These are phyloP conservation scores for Oscheius myriophilus DNA, from an alignment of 2,888 invertebrate genomes.

Conservation along the genomic window DNA sequence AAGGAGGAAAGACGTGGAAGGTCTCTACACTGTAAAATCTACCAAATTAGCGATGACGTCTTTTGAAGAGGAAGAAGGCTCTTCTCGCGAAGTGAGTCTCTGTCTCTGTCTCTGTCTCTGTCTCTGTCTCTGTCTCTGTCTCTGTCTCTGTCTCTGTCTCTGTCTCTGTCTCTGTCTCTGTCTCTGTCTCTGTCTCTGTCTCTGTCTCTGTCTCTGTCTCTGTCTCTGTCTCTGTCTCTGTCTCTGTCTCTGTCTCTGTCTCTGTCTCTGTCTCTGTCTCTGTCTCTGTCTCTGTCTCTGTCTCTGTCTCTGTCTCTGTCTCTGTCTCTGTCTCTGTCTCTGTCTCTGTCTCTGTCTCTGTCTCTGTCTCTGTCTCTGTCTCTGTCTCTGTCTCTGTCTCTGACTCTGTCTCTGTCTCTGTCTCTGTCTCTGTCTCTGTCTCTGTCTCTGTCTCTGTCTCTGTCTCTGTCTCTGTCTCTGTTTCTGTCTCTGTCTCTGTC, in stretches of 20 bases:
- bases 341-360: slow-evolving; percentile 17
- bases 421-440: slow-evolving; percentile 2
- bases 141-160: slow-evolving; percentile 13
- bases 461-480: slow-evolving; percentile 27
- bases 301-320: slow-evolving; percentile 30
- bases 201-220: slow-evolving; percentile 13
- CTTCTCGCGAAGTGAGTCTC: background rate
- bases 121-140: slow-evolving; percentile 30
- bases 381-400: slow-evolving; percentile 13
- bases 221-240: slow-evolving; percentile 17
- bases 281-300: slow-evolving; percentile 17
- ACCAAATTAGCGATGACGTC: too few species aligned
- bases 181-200: slow-evolving; percentile 30
- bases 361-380: slow-evolving; percentile 30
- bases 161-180: slow-evolving; percentile 17
- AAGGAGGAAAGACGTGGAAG: too few species aligned
- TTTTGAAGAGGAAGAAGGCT: too few species aligned
- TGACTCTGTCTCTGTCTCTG: too few species aligned
- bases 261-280: slow-evolving; percentile 13
- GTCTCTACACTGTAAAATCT: too few species aligned
- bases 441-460: slow-evolving; percentile 17
- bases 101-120: slow-evolving; percentile 17
- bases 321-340: slow-evolving; percentile 13
- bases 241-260: slow-evolving; percentile 30
- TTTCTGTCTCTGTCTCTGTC: slow-evolving; percentile 19